Conservation (phyloP, 2,888 invertebrate genomes). For the Tetranychus piercei region DNA sequence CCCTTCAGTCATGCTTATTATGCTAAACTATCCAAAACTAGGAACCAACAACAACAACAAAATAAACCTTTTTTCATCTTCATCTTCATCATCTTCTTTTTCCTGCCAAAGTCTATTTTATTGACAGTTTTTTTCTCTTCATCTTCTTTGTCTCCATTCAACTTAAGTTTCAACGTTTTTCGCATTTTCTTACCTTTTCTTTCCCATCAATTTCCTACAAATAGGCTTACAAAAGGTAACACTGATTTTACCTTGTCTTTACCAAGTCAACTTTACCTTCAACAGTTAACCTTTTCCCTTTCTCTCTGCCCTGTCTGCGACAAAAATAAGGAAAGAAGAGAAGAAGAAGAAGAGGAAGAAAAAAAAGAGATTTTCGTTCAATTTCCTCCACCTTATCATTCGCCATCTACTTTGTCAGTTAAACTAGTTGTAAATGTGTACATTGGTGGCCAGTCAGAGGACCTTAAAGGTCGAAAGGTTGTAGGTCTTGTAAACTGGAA, state of each 20-base stretch:
- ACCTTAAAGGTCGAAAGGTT: no score
- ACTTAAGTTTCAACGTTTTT: background rate
- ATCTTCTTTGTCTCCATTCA: background rate
- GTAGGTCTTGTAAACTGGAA: no score
- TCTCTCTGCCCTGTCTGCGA: background rate
- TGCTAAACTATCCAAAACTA: background rate
- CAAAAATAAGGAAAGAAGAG: background rate
- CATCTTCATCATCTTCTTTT: background rate
- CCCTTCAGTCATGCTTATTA: background rate
- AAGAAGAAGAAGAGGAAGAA: background rate
- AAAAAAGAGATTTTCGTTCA: background rate
- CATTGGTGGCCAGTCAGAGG: no score
- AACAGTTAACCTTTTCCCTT: background rate
- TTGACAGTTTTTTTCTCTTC: background rate
- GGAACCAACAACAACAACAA: background rate
- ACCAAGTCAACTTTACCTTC: background rate
- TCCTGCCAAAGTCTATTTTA: background rate
- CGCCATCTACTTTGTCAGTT: no score
- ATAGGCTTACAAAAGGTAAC: background rate
- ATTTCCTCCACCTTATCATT: no score
- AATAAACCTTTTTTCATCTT: background rate
- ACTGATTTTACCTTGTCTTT: background rate
- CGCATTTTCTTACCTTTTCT: background rate
- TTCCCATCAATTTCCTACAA: background rate
- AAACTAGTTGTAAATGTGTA: no score